phyloP scores from a whole-genome alignment of 2,113 vertebrate genomes.

The Agapornis roseicollis region DNA sequence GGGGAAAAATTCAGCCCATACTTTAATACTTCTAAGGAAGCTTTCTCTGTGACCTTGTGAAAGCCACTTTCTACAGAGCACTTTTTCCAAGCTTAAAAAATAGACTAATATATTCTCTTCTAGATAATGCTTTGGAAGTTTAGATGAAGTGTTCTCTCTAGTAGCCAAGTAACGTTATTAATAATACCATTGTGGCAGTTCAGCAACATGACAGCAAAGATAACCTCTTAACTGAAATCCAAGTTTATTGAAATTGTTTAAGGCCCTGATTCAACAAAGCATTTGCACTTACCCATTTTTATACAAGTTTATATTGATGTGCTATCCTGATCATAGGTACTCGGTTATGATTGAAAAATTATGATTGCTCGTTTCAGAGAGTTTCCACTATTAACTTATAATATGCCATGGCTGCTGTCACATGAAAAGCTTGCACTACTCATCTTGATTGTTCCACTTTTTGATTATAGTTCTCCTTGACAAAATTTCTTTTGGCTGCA shows the following conservation, averaged over 20 bases:
- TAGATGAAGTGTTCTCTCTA: neutral
- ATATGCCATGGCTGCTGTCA: neutral
- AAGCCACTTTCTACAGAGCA: neutral
- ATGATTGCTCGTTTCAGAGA: neutral
- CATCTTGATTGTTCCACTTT: neutral
- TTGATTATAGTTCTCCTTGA: neutral
- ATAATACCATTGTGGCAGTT: neutral
- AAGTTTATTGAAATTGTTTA: neutral
- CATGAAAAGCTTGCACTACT: neutral
- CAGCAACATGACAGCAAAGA: neutral
- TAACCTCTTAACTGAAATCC: neutral
- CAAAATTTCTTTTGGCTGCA: neutral
- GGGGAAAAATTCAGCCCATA: neutral
- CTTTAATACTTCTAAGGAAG: neutral
- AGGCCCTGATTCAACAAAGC: neutral
- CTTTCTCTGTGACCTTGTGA: neutral
- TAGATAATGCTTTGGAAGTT: neutral
- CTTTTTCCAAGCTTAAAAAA: slow-evolving; percentile 1
- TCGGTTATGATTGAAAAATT: neutral
- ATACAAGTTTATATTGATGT: neutral
- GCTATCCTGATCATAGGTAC: neutral
- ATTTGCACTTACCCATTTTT: neutral
- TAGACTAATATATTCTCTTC: neutral
- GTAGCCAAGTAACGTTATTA: neutral
- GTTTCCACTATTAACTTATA: neutral